phyloP scores from a whole-genome alignment of 2,888 invertebrate species.

The Eurois occulta region DNA sequence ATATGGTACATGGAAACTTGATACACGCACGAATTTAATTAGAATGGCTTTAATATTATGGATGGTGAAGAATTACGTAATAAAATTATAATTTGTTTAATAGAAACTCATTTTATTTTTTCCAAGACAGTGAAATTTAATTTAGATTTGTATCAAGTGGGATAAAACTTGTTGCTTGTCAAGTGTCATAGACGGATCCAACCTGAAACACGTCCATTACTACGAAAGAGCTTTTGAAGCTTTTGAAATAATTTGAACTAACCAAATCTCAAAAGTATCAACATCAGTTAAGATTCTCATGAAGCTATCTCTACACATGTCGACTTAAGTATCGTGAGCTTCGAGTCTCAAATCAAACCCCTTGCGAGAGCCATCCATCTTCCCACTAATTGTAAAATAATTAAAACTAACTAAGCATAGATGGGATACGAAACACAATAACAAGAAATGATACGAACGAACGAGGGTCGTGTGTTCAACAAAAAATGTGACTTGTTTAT shows the following conservation, averaged over 20 bases:
- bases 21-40: conserved; percentile 86
- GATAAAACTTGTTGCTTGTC: neutral
- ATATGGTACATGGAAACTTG: conserved; percentile 83
- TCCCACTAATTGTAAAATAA: conserved; percentile 82
- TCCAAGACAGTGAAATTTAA: conserved; percentile 10
- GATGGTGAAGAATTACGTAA: conserved; percentile 69
- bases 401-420: conserved; percentile 79
- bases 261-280: conserved; percentile 37
- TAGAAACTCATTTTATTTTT: conserved; percentile 23
- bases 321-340: conserved; percentile 69
- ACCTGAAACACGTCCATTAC: neutral
- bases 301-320: conserved; percentile 15
- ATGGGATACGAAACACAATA: conserved; percentile 71
- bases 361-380: conserved; percentile 77
- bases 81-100: conserved; percentile 54
- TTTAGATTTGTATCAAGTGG: conserved; percentile 17
- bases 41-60: conserved; percentile 72
- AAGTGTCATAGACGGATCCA: neutral
- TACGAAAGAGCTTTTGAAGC: conserved; percentile 9
- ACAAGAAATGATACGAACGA: conserved; percentile 63
- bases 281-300: conserved; percentile 22
- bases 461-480: conserved; percentile 57
- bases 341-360: conserved; percentile 75
- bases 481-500: conserved; percentile 64
- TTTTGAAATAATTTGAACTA: conserved; percentile 15